Evolutionary conservation across 2,113 vertebrate species (phyloP).

Genomic region (Danionella cerebrum): DNA sequence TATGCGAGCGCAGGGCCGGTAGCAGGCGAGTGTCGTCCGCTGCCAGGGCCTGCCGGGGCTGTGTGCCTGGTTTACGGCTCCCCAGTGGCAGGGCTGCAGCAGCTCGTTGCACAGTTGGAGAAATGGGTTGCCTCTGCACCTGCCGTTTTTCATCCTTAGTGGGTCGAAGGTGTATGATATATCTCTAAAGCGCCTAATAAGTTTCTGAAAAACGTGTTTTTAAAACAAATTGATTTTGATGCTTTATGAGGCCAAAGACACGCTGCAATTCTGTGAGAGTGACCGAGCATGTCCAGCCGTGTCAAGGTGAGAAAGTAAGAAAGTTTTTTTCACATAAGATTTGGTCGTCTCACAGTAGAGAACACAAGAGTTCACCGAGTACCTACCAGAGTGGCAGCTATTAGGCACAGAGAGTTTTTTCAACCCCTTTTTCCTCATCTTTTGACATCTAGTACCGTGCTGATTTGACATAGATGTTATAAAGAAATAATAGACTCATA

Average conservation of each 20-base stretch:
- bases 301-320: neutral
- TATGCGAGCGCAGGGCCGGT: constrained; percentile 78
- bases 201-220: constrained; percentile 87
- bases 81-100: constrained; percentile 75
- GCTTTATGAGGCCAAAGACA: constrained; percentile 72
- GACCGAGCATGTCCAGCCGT: neutral
- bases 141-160: constrained; percentile 76
- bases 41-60: constrained; percentile 57
- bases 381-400: constrained; percentile 15
- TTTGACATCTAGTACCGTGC: neutral
- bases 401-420: constrained; percentile 18
- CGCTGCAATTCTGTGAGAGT: constrained; percentile 29
- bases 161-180: constrained; percentile 87
- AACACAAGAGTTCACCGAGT: constrained; percentile 8
- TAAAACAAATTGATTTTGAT: constrained; percentile 89
- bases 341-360: constrained; percentile 17
- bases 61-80: constrained; percentile 70
- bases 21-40: constrained; percentile 62
- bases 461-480: too few species aligned
- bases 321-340: constrained; percentile 19
- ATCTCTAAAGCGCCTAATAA: constrained; percentile 87
- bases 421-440: constrained; percentile 2
- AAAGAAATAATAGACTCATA: too few species aligned
- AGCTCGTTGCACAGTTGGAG: constrained; percentile 80
- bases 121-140: constrained; percentile 82